A percentile compares a stretch with the other conserved stretches of the same genome.
Conservation (phyloP, 2,888 invertebrate species). For the Sinopyrophorus schimmeli region DNA sequence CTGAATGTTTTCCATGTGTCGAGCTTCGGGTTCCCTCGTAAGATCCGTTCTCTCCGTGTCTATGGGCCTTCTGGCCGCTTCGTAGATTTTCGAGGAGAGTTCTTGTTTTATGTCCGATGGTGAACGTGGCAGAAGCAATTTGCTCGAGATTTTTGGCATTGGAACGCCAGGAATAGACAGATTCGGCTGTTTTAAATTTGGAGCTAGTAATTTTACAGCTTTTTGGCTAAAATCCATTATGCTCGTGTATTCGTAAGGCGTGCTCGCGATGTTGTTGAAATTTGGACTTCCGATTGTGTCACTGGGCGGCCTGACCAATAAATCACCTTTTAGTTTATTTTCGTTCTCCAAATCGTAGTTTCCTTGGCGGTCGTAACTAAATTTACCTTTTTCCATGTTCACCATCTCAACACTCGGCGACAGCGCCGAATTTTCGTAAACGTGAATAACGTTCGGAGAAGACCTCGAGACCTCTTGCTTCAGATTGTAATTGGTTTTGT, state of each 20-base stretch:
- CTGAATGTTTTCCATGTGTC: constrained; percentile 34
- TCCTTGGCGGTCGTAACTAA: constrained; percentile 29
- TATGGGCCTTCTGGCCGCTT: too few relatives aligned
- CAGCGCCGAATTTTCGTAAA: constrained; percentile 46
- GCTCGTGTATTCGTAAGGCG: constrained; percentile 45
- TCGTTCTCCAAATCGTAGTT: constrained; percentile 14
- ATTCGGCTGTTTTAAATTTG: constrained; percentile 53
- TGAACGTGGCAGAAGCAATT: constrained; percentile 31
- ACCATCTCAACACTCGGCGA: constrained; percentile 47
- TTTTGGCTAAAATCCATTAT: constrained; percentile 55
- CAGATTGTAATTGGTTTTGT: constrained; percentile 46
- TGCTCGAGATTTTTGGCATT: constrained; percentile 35
- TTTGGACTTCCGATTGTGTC: constrained; percentile 15
- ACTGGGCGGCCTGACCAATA: constrained; percentile 22
- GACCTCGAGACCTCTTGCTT: constrained; percentile 35
- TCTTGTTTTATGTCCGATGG: constrained; percentile 36
- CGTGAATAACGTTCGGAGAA: constrained; percentile 47
- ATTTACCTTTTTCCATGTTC: constrained; percentile 40
- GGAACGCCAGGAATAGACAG: constrained; percentile 45
- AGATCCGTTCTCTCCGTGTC: too few relatives aligned
- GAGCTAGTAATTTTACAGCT: constrained; percentile 53
- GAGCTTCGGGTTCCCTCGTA: constrained; percentile 44
- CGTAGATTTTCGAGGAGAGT: constrained; percentile 14
- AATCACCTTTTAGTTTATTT: constrained; percentile 19
- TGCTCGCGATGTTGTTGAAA: constrained; percentile 27